Base-by-base conservation (phyloP, 1,140 invertebrate genomes). In the Lutraria rhynchaena region DNA sequence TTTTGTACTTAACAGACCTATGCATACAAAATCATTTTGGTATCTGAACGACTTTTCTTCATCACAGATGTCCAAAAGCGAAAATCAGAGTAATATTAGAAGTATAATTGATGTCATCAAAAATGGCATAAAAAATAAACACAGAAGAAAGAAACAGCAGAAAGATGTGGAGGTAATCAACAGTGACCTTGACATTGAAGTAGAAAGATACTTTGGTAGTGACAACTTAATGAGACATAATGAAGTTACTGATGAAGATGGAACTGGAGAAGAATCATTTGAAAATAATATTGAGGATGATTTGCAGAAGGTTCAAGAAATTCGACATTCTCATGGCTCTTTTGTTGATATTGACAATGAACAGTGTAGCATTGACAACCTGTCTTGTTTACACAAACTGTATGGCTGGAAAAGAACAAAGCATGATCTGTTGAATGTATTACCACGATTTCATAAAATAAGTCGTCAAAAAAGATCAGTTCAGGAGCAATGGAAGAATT, bases 401-500 rank as follows among this genome's bases (percentile, higher is more conserved):
- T 46, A 57, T 7, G 33, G 29, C 9, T 33, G 1, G 15, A 4
- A 3, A 19, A 37, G 31, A 63, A n/a, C 31, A n/a, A 29, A 3
- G 17, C 3, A 19, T 35, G 13, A 17, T 11, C 0, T n/a, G 3
- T 7, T 31, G n/a, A 11, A 19, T 15, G 33, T 22, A 35, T 35
- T 13, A 29, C 0, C 3, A 13, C 7, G 35, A 33, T 61, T 61
- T 33, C 22, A 7, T n/a, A 22, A 63, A 0, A 35, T 13, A 3
- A 31, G 31, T 17, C 44, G 75, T 27, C 63, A 55, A 15, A 77
- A 67, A 63, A 61, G 75, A 41, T 22, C 75, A 35, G 75, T 61
- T 22, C 60, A 37, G 33, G 75, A 77, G 31, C 75, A 77, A 29
- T 77, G 75, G 75, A 63, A 35, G n/a, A 65, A 55, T 41, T 77